Conservation (phyloP, 2,113 vertebrate genomes). For the Ellobius talpinus region DNA sequence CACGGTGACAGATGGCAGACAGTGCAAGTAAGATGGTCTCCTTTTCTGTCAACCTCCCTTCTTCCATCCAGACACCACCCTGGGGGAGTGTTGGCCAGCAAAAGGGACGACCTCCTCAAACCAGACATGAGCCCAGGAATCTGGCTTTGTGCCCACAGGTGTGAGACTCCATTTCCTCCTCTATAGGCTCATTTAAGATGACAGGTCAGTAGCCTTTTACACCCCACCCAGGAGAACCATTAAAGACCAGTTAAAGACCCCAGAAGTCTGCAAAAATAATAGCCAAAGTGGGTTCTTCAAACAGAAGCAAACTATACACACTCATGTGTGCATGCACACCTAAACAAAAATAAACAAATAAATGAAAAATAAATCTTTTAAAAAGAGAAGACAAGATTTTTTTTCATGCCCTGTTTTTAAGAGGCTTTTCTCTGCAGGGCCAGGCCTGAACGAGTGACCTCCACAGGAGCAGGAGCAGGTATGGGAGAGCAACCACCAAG, state of each 20-base stretch:
- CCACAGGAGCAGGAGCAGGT: too few relatives aligned
- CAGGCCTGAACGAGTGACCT: rapidly evolving
- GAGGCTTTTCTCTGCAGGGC: too few relatives aligned
- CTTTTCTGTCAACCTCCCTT: not conserved
- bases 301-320: not conserved
- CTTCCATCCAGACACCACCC: not conserved
- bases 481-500: too few relatives aligned
- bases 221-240: not conserved
- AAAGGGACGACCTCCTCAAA: not conserved
- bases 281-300: not conserved
- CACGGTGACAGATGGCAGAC: not conserved
- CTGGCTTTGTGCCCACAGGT: not conserved
- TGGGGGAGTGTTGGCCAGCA: rapidly evolving
- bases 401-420: too few relatives aligned
- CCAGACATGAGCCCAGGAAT: not conserved
- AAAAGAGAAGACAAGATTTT: not conserved
- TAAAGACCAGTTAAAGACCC: not conserved
- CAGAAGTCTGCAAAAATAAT: not conserved
- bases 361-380: not conserved
- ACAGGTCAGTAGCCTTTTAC: not conserved
- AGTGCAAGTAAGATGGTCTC: not conserved
- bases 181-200: not conserved
- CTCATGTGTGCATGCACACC: too few relatives aligned
- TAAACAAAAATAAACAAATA: not conserved
- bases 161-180: not conserved